Conservation (phyloP, 2,888 invertebrate genomes). For the Leptura quadrifasciata region DNA sequence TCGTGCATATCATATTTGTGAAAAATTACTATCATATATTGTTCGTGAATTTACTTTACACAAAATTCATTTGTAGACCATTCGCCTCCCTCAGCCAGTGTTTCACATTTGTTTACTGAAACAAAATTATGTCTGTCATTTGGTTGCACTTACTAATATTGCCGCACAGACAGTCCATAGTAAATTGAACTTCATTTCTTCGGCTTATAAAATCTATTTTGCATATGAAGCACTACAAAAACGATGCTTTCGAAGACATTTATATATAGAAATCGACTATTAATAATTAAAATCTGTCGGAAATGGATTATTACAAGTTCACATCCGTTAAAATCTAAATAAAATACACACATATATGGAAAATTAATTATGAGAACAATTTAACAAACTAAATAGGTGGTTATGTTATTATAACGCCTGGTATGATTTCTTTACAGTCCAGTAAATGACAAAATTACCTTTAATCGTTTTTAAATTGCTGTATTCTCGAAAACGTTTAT, state of each 20-base stretch:
- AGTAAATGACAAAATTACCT: neutral
- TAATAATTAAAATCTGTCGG: neutral
- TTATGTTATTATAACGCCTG: neutral
- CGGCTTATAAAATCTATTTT: neutral
- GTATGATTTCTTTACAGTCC: neutral
- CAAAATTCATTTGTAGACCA: too few species aligned
- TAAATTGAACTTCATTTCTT: constrained; percentile 9
- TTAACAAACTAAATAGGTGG: constrained; percentile 5
- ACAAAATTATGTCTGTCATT: too few species aligned
- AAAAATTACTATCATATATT: too few species aligned
- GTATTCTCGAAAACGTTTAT: neutral
- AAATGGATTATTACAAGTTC: neutral
- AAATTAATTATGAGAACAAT: constrained; percentile 5
- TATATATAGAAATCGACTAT: neutral
- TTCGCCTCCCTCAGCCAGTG: too few species aligned
- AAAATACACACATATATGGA: neutral
- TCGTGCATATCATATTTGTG: too few species aligned
- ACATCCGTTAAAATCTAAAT: constrained; percentile 8
- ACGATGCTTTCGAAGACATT: neutral
- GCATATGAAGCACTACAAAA: neutral
- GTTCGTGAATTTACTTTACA: too few species aligned
- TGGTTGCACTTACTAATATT: neutral
- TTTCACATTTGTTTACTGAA: too few species aligned
- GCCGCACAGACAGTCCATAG: neutral
- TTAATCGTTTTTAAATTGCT: neutral